Percentiles rank a stretch among this genome's conserved stretches.
Evolutionary conservation across 2,888 invertebrate genomes (phyloP).

Genomic region (Dexiosoma caninum): DNA sequence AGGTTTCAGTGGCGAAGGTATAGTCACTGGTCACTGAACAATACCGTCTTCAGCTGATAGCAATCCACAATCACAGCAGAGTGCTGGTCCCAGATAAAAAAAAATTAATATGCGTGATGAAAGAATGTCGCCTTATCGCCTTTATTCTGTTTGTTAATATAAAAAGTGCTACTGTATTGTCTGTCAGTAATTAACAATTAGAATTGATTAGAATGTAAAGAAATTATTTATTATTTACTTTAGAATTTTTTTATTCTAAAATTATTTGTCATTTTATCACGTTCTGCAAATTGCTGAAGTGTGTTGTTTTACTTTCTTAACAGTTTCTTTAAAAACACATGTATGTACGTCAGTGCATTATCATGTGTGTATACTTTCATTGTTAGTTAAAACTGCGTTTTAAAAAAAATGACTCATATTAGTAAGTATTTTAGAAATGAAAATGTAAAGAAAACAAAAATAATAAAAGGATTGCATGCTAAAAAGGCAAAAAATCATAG

Average conservation of each 20-base stretch:
- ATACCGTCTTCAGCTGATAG: too few species aligned
- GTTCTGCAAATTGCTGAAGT: constrained; percentile 31
- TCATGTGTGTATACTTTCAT: neutral
- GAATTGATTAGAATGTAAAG: neutral
- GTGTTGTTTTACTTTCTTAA: constrained; percentile 24
- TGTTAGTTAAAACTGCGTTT: constrained; percentile 15
- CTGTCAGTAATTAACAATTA: constrained; percentile 5
- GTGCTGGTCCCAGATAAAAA: too few species aligned
- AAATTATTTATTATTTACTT: neutral
- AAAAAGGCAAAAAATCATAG: too few species aligned
- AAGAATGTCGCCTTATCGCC: neutral
- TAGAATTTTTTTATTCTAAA: constrained; percentile 16
- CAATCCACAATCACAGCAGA: too few species aligned
- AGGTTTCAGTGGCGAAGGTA: too few species aligned
- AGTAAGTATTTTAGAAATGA: neutral
- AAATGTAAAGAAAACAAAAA: neutral
- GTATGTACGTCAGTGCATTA: too few species aligned
- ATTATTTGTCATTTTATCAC: constrained; percentile 55
- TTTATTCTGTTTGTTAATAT: neutral
- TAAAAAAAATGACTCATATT: constrained; percentile 41
- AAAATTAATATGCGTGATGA: too few species aligned
- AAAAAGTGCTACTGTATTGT: neutral
- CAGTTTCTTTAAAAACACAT: neutral
- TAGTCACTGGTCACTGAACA: too few species aligned
- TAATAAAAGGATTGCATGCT: too few species aligned